Percentiles rank a stretch among this genome's conserved stretches.
phyloP scores from a whole-genome alignment of 2,113 vertebrate species.

The Prochilodus magdalenae region DNA sequence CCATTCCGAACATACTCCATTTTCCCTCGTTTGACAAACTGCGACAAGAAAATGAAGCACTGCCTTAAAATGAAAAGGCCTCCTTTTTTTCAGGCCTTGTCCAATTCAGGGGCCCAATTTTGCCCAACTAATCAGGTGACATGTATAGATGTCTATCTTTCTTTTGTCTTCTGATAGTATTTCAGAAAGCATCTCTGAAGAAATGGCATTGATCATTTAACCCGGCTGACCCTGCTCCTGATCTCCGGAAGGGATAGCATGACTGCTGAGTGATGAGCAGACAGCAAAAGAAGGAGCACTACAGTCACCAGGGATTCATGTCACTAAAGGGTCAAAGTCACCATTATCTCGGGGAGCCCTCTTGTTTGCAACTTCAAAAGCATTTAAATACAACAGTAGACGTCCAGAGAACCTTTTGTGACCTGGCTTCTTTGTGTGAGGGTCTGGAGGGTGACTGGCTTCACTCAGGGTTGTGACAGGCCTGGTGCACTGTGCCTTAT shows the following conservation, averaged over 20 bases:
- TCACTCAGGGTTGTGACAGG: conserved; percentile 62
- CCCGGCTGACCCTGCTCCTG: conserved; percentile 48
- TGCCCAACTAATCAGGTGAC: conserved; percentile 28
- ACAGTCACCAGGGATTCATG: conserved; percentile 56
- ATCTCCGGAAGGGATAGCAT: conserved; percentile 60
- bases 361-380: conserved; percentile 67
- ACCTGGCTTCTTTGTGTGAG: conserved; percentile 80
- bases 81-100: conserved; percentile 16
- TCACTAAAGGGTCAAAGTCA: conserved; percentile 57
- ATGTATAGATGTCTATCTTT: conserved; percentile 38
- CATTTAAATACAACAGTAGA: conserved; percentile 58
- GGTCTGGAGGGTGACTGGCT: conserved; percentile 79
- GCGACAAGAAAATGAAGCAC: conserved; percentile 44
- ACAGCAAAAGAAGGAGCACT: conserved; percentile 43
- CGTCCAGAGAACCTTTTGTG: conserved; percentile 54
- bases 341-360: conserved; percentile 52
- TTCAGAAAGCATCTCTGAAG: conserved; percentile 40
- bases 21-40: conserved; percentile 43
- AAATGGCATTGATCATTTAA: conserved; percentile 58
- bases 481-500: conserved; percentile 45
- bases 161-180: conserved; percentile 42
- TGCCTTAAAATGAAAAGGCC: neutral
- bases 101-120: conserved; percentile 8
- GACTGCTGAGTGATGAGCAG: conserved; percentile 55
- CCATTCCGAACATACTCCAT: conserved; percentile 59